Base-by-base conservation (phyloP, 2,113 vertebrate genomes). In the Pseudonaja textilis region DNA sequence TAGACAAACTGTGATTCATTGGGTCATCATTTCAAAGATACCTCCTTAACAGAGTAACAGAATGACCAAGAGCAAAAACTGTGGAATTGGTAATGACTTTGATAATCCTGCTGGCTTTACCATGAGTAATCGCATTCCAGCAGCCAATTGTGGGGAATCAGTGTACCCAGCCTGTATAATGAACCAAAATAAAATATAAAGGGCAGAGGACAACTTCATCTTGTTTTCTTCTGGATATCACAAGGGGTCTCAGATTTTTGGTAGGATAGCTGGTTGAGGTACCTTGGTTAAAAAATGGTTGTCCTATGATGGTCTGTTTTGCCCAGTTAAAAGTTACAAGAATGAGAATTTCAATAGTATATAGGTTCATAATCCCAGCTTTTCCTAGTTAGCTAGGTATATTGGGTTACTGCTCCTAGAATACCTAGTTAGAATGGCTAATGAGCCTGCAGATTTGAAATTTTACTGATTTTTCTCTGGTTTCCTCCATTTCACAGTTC, bases 401-500 rank as follows among this genome's bases (percentile, higher is more conserved):
- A 1, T 69, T 34, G 12, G 29, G 12, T 29, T 64, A 14, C 26
- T 69, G 29, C 14, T 34, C 64, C 29, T 34, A 69, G 64, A 34
- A 34, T 69, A 69, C 29, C 64, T 39, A 81, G 34, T 39, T 39
- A 81, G 74, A 39, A 81, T 81, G 34, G 74, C 7, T 81, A 81
- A 81, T 22, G 16, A 42, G 18, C 74, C 34, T 42, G 34, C 74
- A 81, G 34, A 18, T 81, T 81, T 39, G 34, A 34, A 81, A 42
- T 39, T 81, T 20, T 39, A 81, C 34, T 42, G 34, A 22, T 22
- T 81, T 81, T 18, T 22, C 6, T 42, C 56, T 45, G 25, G 9
- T 22, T 23, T 29, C 52, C 23, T 39, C 20, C 26, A 47, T 8
- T 92, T 0, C 0, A 59, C 92, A 98, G 96, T 97, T 98, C 98